These are phyloP conservation scores for Euura saliciscinereae DNA, from an alignment of 1,140 invertebrate genomes.

Conservation along the genomic window DNA sequence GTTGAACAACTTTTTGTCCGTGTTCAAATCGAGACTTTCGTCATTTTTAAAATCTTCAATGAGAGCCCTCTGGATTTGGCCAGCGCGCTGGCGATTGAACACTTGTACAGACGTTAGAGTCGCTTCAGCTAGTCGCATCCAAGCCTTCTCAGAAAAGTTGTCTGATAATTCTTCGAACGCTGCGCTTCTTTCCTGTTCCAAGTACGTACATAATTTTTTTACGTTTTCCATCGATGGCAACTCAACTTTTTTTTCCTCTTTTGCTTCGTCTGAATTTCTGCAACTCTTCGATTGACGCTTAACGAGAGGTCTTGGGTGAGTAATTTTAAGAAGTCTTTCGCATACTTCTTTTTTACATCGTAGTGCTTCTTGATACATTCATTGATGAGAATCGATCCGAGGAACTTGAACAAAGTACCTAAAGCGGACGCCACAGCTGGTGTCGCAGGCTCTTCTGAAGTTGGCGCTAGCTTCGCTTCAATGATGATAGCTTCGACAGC, in stretches of 20 bases:
- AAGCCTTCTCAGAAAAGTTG: constrained; percentile 8
- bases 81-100: constrained; percentile 26
- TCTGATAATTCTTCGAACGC: constrained; percentile 15
- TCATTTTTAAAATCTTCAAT: constrained; percentile 23
- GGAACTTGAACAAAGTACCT: constrained; percentile 15
- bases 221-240: not conserved
- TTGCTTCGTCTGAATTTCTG: constrained; percentile 18
- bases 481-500: constrained; percentile 13
- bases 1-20: constrained; percentile 17
- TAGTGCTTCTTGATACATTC: constrained; percentile 20
- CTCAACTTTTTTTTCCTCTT: constrained; percentile 11
- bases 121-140: constrained; percentile 13
- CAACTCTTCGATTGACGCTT: constrained; percentile 16
- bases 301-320: not conserved
- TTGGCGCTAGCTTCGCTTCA: constrained; percentile 15
- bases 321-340: constrained; percentile 23
- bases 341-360: constrained; percentile 8
- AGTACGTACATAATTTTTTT: constrained; percentile 9
- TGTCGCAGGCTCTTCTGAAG: not conserved
- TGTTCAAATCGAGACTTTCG: constrained; percentile 14
- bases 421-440: constrained; percentile 15
- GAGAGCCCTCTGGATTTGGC: constrained; percentile 23
- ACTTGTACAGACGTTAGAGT: constrained; percentile 19
- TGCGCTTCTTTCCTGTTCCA: not conserved
- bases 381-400: constrained; percentile 16